phyloP scores from a whole-genome alignment of 2,888 invertebrate species.

The Ditula angustiorana region DNA sequence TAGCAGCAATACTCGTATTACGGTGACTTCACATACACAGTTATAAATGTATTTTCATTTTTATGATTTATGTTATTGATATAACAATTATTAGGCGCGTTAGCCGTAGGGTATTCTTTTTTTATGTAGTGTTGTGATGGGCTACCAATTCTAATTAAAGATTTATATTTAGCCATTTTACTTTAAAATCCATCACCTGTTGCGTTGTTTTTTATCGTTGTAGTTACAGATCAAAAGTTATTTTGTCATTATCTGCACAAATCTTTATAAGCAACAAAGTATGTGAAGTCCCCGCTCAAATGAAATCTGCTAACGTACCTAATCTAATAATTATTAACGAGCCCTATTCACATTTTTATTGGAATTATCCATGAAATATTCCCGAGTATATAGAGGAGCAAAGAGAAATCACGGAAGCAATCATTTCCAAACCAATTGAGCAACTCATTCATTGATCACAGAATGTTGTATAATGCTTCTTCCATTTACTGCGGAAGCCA shows the following conservation, averaged over 20 bases:
- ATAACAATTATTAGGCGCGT: no score
- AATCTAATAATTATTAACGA: not conserved
- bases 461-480: not conserved
- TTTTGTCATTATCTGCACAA: no score
- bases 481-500: constrained; percentile 3
- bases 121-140: no score
- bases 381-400: not conserved
- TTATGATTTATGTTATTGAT: not conserved
- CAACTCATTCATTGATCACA: not conserved
- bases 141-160: no score
- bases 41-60: not conserved
- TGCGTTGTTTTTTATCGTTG: no score
- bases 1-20: not conserved
- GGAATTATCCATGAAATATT: not conserved
- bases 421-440: not conserved
- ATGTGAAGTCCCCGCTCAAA: no score
- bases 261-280: no score
- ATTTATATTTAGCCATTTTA: no score
- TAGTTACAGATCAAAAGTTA: no score
- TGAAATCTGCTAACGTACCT: not conserved
- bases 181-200: no score
- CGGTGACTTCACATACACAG: not conserved
- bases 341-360: not conserved
- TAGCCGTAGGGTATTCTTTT: no score
- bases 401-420: not conserved